Evolutionary conservation across 2,797 vertebrate genomes (phyloP), one percentile per base, ranked within the genome.

Genomic region (Luscinia megarhynchos): DNA sequence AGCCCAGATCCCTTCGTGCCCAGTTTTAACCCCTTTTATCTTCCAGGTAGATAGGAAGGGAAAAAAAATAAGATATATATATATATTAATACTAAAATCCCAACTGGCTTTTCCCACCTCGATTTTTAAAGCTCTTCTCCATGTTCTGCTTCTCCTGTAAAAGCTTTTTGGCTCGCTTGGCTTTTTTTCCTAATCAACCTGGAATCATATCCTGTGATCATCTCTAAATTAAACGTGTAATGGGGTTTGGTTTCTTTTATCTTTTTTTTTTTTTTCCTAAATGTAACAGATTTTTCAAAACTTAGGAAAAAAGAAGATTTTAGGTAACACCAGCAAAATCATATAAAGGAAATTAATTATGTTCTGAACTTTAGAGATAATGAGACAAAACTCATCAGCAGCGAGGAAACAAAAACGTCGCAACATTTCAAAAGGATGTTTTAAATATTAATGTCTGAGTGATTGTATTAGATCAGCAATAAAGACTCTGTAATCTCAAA

Each of bases 391-490:
- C 21, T 54, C 96, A 78, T 97, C 93, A 97, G 73, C 97, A 97
- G 95, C 94, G 95, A 98, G 97, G 97, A 96, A 97, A 82, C 70
- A 61, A 96, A 95, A 87, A 94, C 97, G 95, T 97, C 50, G 96
- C 97, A 91, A 95, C 97, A 97, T 98, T 98, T 97, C 97, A 80
- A 97, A 97, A 98, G 94, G 97, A 96, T 98, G 97, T 98, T 99
- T 98, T 98, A 98, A 99, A 98, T 98, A 99, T 99, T 98, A 97
- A 97, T 97, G 98, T 98, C 97, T 98, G 98, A 99, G 98, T 99
- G 98, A 99, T 98, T 98, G 98, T 98, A 97, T 98, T 99, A 99
- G 98, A 99, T 98, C 98, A 99, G 99, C 99, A 99, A 99, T 99
- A 99, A 99, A 98, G 96, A 98, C 98, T 98, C 98, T 99, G 99